Evolutionary conservation across 2,113 vertebrate species (phyloP), one percentile per base, ranked within the genome.

Genomic region (Chlamydotis undulata): DNA sequence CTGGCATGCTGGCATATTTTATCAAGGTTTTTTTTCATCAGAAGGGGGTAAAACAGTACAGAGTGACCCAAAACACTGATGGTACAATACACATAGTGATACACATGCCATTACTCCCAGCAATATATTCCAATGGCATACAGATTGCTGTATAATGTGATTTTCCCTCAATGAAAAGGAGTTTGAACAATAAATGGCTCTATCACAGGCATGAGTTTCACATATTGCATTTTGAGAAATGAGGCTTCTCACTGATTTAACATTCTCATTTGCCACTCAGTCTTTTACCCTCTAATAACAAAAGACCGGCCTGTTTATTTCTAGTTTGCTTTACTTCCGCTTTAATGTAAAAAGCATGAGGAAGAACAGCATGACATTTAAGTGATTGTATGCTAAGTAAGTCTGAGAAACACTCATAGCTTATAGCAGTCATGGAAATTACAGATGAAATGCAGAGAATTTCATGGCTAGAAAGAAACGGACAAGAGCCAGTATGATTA

Each of bases 211-310:
- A 33, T 49, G 53, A 87, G 29, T 67, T 85, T 74, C 84, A 94
- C 47, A 77, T 88, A 96, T 23, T 78, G 52, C 56, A 74, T 93
- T 96, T 93, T 78, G 75, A 97, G 91, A 93, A 88, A 91, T 88
- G 22, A 88, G 59, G 10, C 79, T 86, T 96, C 87, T 85, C 53
- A 74, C 28, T 60, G 76, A 90, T 93, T 82, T 85, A 95, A 28
- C 90, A 37, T 76, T 93, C 60, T 89, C 63, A 64, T 89, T 93
- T 89, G 24, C 76, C 3, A 1, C 52, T 63, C 15, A 39, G 29
- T 61, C 25, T 82, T 89, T 67, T 57, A 47, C 45, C 41, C 10
- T 77, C 64, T 65, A 74, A 75, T 77, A 94, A 80, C 1, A 19
- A 37, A 37, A 81, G 45, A 55, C 23, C 2, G 0, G 9, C 61